Conservation (phyloP, 1,140 invertebrate species). For the Drosophila gunungcola region DNA sequence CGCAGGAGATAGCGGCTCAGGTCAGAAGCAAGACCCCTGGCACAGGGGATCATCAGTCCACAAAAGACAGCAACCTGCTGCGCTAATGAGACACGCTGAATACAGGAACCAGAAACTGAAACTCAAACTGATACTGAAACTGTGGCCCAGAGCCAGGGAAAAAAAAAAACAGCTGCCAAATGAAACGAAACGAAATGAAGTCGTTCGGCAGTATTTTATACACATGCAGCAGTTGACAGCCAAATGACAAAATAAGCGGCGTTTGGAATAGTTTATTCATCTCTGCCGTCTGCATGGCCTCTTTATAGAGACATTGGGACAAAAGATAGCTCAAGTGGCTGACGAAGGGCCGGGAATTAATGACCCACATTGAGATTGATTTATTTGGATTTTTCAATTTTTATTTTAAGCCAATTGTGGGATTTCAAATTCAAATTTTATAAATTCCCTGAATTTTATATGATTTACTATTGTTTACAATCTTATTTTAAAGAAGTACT, state of each 20-base stretch:
- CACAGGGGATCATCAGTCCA: slow-evolving; percentile 18
- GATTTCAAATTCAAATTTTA: neutral
- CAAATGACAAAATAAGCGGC: slow-evolving; percentile 79
- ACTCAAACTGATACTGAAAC: neutral
- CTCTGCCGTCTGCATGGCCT: slow-evolving; percentile 1
- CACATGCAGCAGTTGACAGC: slow-evolving; percentile 67
- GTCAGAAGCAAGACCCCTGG: slow-evolving; percentile 29
- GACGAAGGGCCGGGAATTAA: slow-evolving; percentile 7
- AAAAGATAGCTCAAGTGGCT: slow-evolving; percentile 44
- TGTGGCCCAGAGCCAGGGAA: slow-evolving; percentile 12
- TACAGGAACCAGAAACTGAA: slow-evolving; percentile 13
- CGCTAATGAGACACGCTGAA: slow-evolving; percentile 75
- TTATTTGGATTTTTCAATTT: slow-evolving; percentile 10
- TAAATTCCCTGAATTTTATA: too few relatives aligned
- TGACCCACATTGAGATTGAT: slow-evolving; percentile 32
- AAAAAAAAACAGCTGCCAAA: slow-evolving; percentile 76
- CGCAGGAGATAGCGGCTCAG: slow-evolving; percentile 70
- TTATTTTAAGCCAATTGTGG: slow-evolving; percentile 6
- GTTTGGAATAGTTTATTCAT: slow-evolving; percentile 70
- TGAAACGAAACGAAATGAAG: slow-evolving; percentile 67
- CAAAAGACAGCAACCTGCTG: slow-evolving; percentile 68
- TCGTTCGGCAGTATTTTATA: slow-evolving; percentile 45
- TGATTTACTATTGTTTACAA: too few relatives aligned
- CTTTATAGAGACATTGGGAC: slow-evolving; percentile 22
- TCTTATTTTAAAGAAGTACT: too few relatives aligned